Conservation (phyloP, 2,888 invertebrate species). For the Sminthurides aquaticus region DNA sequence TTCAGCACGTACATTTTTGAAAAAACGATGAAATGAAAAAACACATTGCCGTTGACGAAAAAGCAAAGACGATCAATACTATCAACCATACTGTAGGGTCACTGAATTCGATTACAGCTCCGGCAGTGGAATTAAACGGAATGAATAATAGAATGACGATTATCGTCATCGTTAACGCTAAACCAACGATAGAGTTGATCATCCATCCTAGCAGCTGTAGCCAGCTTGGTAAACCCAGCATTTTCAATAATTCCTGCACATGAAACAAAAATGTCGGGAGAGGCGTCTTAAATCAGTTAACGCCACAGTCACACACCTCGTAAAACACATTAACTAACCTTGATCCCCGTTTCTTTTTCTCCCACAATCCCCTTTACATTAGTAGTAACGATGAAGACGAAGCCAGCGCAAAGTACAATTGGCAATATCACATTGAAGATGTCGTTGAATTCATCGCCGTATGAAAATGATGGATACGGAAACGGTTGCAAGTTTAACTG, state of each 20-base stretch:
- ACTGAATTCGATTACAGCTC: constrained; percentile 46
- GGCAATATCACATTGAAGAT: constrained; percentile 46
- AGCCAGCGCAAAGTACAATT: constrained; percentile 48
- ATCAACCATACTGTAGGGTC: constrained; percentile 46
- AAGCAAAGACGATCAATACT: constrained; percentile 47
- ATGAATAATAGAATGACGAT: constrained; percentile 46
- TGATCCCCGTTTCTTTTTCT: constrained; percentile 57
- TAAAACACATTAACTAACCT: too few species aligned
- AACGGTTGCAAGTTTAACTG: constrained; percentile 53
- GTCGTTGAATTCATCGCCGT: constrained; percentile 44
- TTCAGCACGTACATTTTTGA: constrained; percentile 47
- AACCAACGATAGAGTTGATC: constrained; percentile 48
- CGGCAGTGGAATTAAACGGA: constrained; percentile 36
- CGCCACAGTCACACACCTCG: too few species aligned
- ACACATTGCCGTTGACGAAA: constrained; percentile 47
- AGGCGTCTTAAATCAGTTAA: too few species aligned
- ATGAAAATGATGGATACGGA: constrained; percentile 51
- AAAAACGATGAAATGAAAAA: constrained; percentile 49
- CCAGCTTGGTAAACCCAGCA: constrained; percentile 54
- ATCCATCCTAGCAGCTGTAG: constrained; percentile 55
- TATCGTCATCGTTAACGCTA: constrained; percentile 46
- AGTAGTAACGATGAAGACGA: constrained; percentile 52
- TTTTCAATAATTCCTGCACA: constrained; percentile 54
- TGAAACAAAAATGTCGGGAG: too few species aligned
- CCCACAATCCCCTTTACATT: constrained; percentile 54